Percentiles rank a stretch among this genome's conserved stretches.
Evolutionary conservation across 2,113 vertebrate genomes (phyloP).

Genomic region (Festucalex cinctus): DNA sequence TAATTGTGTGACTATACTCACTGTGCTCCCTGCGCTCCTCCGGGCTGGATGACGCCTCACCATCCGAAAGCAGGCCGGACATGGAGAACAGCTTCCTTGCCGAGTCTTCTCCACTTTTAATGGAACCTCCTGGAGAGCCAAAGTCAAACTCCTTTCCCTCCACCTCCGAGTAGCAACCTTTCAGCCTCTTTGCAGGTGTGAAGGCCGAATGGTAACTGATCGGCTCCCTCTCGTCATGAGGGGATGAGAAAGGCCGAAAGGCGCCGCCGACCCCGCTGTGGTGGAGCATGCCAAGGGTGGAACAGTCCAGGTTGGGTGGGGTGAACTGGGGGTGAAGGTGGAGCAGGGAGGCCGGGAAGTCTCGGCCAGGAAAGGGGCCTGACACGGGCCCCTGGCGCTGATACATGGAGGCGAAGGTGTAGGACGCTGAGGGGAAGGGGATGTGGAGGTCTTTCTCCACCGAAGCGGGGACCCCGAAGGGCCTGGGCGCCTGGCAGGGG

Average conservation of each 20-base stretch:
- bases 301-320: conserved; percentile 92
- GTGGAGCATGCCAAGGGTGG: conserved; percentile 91
- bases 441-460: conserved; percentile 96
- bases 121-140: conserved; percentile 77
- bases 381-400: conserved; percentile 92
- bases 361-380: conserved; percentile 85
- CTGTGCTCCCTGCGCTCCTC: conserved; percentile 93
- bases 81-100: conserved; percentile 96
- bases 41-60: conserved; percentile 87
- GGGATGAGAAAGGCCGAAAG: conserved; percentile 91
- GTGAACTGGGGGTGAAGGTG: conserved; percentile 97
- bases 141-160: conserved; percentile 97
- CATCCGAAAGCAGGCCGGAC: conserved; percentile 92
- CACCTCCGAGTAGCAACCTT: conserved; percentile 91
- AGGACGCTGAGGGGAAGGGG: conserved; percentile 93
- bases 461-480: conserved; percentile 89
- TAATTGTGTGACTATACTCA: conserved; percentile 68
- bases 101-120: conserved; percentile 85
- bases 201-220: conserved; percentile 92
- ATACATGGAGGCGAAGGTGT: conserved; percentile 98
- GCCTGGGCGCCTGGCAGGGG: conserved; percentile 89
- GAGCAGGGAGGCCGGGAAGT: conserved; percentile 92
- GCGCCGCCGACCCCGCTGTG: conserved; percentile 92
- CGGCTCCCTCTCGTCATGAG: conserved; percentile 86
- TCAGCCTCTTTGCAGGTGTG: conserved; percentile 92